Conservation (phyloP, 2,888 invertebrate genomes). For the Scaptomyza caliginosa region DNA sequence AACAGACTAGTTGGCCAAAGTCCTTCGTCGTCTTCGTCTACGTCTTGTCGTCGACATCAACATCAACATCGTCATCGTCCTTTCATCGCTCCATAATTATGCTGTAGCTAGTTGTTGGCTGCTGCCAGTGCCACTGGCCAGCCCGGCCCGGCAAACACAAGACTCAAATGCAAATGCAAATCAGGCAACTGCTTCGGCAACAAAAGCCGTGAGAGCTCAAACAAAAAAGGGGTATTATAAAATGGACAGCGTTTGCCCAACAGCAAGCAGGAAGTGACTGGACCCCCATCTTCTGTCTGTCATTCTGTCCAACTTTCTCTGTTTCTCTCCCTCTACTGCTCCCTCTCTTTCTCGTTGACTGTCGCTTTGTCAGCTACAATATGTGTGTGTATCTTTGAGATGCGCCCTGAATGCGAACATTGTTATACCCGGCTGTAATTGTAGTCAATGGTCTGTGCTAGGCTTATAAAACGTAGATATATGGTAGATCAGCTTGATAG, state of each 20-base stretch:
- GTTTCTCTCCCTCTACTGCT: background rate
- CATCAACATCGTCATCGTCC: slow-evolving; percentile 24
- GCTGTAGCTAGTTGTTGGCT: slow-evolving; percentile 31
- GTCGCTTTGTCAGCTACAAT: slow-evolving; percentile 26
- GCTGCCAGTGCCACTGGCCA: slow-evolving; percentile 10
- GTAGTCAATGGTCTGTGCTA: background rate
- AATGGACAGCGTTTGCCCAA: slow-evolving; percentile 47
- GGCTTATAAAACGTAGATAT: background rate
- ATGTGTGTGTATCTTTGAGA: slow-evolving; percentile 13
- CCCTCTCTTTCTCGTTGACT: slow-evolving; percentile 2
- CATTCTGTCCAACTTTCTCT: slow-evolving; percentile 13
- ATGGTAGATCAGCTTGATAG: background rate
- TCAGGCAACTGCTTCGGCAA: slow-evolving; percentile 59
- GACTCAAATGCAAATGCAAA: slow-evolving; percentile 59
- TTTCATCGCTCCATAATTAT: slow-evolving; percentile 56
- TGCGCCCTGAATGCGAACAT: slow-evolving; percentile 17
- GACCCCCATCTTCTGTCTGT: slow-evolving; percentile 41
- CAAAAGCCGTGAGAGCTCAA: slow-evolving; percentile 55
- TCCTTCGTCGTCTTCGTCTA: slow-evolving; percentile 20
- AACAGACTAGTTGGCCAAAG: slow-evolving; percentile 29
- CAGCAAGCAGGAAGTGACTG: slow-evolving; percentile 52
- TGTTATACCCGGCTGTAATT: slow-evolving; percentile 24
- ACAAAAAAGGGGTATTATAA: slow-evolving; percentile 67
- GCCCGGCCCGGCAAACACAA: slow-evolving; percentile 14
- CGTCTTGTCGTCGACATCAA: slow-evolving; percentile 35